Evolutionary conservation across 1,140 invertebrate genomes (phyloP).

Genomic region (Lepidurus couesii): DNA sequence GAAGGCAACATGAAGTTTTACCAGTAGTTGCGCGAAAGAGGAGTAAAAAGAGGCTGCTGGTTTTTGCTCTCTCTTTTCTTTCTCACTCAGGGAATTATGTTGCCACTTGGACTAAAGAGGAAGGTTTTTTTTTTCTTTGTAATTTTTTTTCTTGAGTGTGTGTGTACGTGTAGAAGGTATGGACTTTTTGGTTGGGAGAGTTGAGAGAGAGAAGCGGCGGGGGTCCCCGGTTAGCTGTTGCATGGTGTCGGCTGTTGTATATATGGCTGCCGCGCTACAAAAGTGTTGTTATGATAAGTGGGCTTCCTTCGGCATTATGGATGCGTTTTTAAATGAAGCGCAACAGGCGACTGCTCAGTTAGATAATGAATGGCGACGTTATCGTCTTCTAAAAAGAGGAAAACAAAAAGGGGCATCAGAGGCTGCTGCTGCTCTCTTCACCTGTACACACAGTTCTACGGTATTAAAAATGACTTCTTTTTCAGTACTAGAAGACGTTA

Average conservation of each 20-base stretch:
- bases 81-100: neutral
- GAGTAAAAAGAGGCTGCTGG: neutral
- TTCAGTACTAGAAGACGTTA: no score
- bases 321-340: constrained; percentile 22
- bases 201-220: neutral
- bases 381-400: neutral
- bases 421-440: neutral
- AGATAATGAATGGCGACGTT: constrained; percentile 22
- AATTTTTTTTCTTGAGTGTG: no score
- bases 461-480: no score
- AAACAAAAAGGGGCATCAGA: neutral
- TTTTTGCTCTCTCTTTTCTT: neutral
- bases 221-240: neutral
- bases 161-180: neutral
- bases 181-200: neutral
- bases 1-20: constrained; percentile 11
- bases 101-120: neutral
- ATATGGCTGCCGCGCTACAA: constrained; percentile 13
- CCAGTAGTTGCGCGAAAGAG: constrained; percentile 6
- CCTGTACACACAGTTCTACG: no score
- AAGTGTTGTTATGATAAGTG: constrained; percentile 22
- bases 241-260: constrained; percentile 21
- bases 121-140: neutral
- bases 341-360: constrained; percentile 18
- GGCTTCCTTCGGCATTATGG: constrained; percentile 17